phyloP scores from a whole-genome alignment of 2,113 vertebrate genomes.

The Carettochelys insculpta region DNA sequence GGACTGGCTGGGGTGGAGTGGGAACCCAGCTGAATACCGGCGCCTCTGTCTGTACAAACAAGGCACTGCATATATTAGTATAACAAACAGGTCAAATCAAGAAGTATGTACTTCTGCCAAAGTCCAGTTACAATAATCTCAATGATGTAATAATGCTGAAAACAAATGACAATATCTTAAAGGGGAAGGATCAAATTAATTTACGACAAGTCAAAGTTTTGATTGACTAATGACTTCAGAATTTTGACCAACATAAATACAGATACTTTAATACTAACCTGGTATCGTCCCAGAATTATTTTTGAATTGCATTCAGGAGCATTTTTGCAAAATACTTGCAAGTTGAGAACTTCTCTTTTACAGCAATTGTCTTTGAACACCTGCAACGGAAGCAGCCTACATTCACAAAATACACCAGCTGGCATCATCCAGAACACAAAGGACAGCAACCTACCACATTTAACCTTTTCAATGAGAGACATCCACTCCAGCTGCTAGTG shows the following conservation, averaged over 20 bases:
- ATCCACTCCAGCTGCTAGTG: background rate
- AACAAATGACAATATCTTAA: background rate
- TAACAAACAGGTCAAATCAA: background rate
- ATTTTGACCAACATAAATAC: background rate
- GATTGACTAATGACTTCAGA: background rate
- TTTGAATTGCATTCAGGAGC: constrained; percentile 80
- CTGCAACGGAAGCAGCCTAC: constrained; percentile 68
- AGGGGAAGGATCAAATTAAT: background rate
- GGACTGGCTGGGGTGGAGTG: too few relatives aligned
- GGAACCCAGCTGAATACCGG: too few relatives aligned
- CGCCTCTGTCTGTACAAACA: too few relatives aligned
- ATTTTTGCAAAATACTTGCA: constrained; percentile 86
- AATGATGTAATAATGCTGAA: background rate
- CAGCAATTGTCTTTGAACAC: constrained; percentile 91
- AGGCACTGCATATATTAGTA: too few relatives aligned
- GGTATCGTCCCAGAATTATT: constrained; percentile 80
- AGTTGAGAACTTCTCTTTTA: constrained; percentile 88
- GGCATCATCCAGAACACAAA: background rate
- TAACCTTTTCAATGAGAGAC: background rate
- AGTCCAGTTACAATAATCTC: background rate
- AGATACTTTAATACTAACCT: constrained; percentile 74
- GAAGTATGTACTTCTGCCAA: background rate
- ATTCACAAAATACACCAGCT: background rate
- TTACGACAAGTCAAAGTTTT: background rate
- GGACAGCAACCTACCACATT: background rate